Evolutionary conservation across 2,113 vertebrate species (phyloP), one percentile per base, ranked within the genome.

Genomic region (Ammospiza nelsoni): DNA sequence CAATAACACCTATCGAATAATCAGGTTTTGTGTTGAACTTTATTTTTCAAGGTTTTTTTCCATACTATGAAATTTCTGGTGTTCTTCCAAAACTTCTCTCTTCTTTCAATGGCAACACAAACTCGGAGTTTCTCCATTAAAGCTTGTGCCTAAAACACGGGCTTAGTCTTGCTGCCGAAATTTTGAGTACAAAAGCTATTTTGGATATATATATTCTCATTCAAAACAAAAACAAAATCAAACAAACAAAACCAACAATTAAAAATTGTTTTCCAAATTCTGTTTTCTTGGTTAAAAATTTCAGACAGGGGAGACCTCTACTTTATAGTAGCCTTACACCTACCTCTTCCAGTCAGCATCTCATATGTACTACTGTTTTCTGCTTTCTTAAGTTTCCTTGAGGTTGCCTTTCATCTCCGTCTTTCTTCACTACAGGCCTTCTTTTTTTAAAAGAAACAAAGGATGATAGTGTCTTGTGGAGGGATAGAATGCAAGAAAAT

Each of bases 171-270:
- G 20, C 3, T 68, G 41, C 8, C 7, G 35, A 73, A 46, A 55
- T 86, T 89, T 68, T 61, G 15, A 55, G 9, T 51, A 5, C 23
- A 65, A 68, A 83, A 83, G 2, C 12, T 29, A 15, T 49, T 65
- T 35, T 52, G 31, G 0, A 2, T 31, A 62, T 61, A 9, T 7
- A 63, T 85, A 69, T 48, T 89, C 15, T 65, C 14, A 61, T n/a
- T 51, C 9, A 15, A 46, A 79, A 27, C 5, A 33, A 35, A 54
- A 29, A 1, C 6, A 20, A 62, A 55, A 20, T 3, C 8, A 31
- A 24, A 0, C 8, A 27, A 41, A 20, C 1, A 9, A 62, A 62
- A 22, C 2, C 2, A 20, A 5, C 11, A 75, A 69, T 2, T 17
- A 58, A 67, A 58, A 22, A 49, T 14, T 27, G 1, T 49, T 41